phyloP scores from a whole-genome alignment of 2,797 vertebrate genomes.

The Sternarchorhynchus goeldii region DNA sequence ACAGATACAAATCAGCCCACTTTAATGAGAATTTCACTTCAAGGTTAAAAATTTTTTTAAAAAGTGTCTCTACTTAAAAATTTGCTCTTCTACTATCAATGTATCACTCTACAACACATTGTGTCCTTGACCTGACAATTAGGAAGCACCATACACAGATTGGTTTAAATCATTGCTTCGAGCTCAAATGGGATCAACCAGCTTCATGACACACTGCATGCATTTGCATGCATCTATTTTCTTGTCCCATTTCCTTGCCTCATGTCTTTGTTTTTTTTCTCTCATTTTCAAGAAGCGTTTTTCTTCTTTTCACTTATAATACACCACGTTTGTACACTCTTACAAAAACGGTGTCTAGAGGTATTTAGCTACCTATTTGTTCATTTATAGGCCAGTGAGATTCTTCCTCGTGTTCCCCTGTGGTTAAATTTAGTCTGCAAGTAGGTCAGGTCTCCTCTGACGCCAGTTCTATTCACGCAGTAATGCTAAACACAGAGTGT shows the following conservation, averaged over 20 bases:
- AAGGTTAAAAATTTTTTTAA: too few species aligned
- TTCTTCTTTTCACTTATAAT: neutral
- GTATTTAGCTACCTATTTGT: neutral
- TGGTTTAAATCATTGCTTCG: neutral
- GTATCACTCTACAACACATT: neutral
- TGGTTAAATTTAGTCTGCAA: constrained; percentile 11
- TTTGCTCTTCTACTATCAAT: neutral
- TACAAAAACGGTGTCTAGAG: neutral
- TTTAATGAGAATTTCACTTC: too few species aligned
- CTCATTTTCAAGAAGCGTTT: neutral
- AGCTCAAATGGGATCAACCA: neutral
- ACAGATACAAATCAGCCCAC: too few species aligned
- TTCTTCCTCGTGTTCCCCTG: neutral
- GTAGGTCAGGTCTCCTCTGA: constrained; percentile 32
- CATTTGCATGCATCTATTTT: neutral
- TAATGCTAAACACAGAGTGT: constrained; percentile 28
- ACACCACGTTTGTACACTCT: neutral
- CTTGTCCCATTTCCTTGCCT: neutral
- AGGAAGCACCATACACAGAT: neutral
- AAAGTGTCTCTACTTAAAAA: too few species aligned
- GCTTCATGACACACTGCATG: too few species aligned
- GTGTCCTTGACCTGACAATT: neutral
- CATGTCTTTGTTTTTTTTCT: too few species aligned
- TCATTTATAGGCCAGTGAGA: constrained; percentile 17
- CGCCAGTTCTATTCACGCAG: constrained; percentile 14